These are phyloP conservation scores for Acrobasis repandana DNA, from an alignment of 2,888 invertebrate genomes.

Conservation along the genomic window DNA sequence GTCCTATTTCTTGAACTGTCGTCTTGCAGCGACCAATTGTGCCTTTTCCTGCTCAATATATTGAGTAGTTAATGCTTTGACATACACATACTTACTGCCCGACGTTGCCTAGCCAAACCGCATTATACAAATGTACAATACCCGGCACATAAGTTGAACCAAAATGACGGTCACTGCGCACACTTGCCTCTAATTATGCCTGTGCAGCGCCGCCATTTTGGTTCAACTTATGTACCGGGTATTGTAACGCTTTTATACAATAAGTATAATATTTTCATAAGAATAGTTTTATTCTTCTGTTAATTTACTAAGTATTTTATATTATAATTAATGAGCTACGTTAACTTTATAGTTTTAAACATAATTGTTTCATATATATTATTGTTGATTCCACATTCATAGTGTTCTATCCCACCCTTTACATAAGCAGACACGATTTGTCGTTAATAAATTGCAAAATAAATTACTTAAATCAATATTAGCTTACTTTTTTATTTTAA, in stretches of 20 bases:
- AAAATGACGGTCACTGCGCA: too few species aligned
- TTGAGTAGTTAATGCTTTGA: constrained; percentile 8
- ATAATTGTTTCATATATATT: background rate
- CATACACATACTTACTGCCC: constrained; percentile 21
- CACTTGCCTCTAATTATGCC: too few species aligned
- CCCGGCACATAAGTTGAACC: too few species aligned
- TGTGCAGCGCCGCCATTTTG: too few species aligned
- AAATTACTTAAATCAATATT: background rate
- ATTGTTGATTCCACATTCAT: constrained; percentile 1
- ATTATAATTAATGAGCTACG: background rate
- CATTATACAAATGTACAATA: constrained; percentile 12
- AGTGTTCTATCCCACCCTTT: constrained; percentile 8
- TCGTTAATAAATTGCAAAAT: constrained; percentile 15
- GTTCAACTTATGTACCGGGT: too few species aligned
- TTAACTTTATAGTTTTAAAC: background rate
- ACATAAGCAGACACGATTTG: constrained; percentile 17
- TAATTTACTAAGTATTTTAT: background rate
- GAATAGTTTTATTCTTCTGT: constrained; percentile 2
- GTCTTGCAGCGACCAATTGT: constrained; percentile 16
- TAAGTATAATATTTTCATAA: constrained; percentile 3
- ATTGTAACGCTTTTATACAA: constrained; percentile 5
- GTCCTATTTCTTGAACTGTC: constrained; percentile 3
- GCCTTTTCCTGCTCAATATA: constrained; percentile 24
- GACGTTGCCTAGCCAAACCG: constrained; percentile 5
- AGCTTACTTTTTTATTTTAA: constrained; percentile 2